A percentile compares a stretch with the other conserved stretches of the same genome.
Conservation (phyloP, 2,113 vertebrate species). For the Pycnonotus jocosus region DNA sequence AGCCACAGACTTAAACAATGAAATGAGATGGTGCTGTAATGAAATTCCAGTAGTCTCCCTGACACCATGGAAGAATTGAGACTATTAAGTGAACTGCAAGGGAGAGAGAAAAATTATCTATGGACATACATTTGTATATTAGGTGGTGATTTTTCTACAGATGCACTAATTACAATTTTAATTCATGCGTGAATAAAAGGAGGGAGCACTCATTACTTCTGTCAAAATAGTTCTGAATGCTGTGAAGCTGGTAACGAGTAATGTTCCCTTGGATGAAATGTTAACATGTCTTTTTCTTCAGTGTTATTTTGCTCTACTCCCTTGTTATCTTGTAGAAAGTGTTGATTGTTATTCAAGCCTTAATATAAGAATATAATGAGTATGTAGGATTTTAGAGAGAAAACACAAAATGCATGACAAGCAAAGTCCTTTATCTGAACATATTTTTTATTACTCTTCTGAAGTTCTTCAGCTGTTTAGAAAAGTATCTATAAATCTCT, state of each 20-base stretch:
- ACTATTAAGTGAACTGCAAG: not conserved
- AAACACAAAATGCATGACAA: not conserved
- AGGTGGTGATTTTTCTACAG: conserved; percentile 20
- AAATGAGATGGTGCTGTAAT: not conserved
- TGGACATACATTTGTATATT: conserved; percentile 9
- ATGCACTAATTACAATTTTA: conserved; percentile 26
- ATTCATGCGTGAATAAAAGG: not conserved
- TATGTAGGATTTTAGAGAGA: not conserved
- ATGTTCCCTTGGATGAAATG: conserved; percentile 2
- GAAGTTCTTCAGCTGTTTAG: not conserved
- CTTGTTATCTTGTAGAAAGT: conserved; percentile 7
- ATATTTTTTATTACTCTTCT: not conserved
- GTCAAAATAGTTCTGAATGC: conserved; percentile 13
- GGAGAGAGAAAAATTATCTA: not conserved
- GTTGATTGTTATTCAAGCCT: not conserved
- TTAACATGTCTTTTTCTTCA: not conserved
- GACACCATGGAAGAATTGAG: not conserved
- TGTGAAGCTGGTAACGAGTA: conserved; percentile 17
- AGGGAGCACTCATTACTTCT: not conserved
- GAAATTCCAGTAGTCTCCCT: not conserved
- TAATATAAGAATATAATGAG: not conserved
- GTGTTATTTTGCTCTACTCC: not conserved
- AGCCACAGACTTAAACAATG: conserved; percentile 20
- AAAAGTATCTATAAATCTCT: not conserved
- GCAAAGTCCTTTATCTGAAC: not conserved